Evolutionary conservation across 1,140 invertebrate genomes (phyloP), one percentile per base, ranked within the genome.

Genomic region (Scylla paramamosain): DNA sequence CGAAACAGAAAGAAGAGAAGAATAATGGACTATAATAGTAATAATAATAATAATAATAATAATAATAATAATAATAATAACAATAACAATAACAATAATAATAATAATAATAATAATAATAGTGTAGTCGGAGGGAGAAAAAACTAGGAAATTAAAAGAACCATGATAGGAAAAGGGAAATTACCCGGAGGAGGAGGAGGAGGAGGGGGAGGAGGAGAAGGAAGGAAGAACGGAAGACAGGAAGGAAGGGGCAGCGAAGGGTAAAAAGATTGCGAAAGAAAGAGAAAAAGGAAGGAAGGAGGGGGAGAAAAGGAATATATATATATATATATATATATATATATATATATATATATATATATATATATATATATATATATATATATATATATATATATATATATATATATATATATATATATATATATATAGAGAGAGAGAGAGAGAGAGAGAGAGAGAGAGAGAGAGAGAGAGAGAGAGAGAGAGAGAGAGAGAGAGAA

Each of bases 261-360:
- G 28, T 25, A 32, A 20, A 32, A 25, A 32, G 10, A 84, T n/a
- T 1, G 31, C 12, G 31, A 4, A 28, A 84, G 31, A 20, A 84
- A 84, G 83, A 20, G 4, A 32, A 1, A 20, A 28, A 32, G 28
- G 31, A 32, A 84, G 83, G 83, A 84, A 84, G 83, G n/a, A 32
- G n/a, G 83, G 31, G 25, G 7, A 25, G 82, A 8, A 6, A 83
- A 8, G 25, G 82, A 10, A 77, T 12, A 77, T 77, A 77, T 77
- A 77, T 77, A 77, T 77, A 77, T 77, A 77, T 77, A 77, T 77
- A 77, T 77, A 77, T 77, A 77, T 77, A 77, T 77, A 77, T 77
- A 77, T 77, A 77, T 77, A 77, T 77, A 77, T 77, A 77, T 77
- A 77, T 77, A 77, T 77, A 77, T 77, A 77, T 77, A 77, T 77